Percentiles rank a stretch among this genome's conserved stretches.
phyloP scores from a whole-genome alignment of 2,888 invertebrate genomes.

The Thereva nobilitata region DNA sequence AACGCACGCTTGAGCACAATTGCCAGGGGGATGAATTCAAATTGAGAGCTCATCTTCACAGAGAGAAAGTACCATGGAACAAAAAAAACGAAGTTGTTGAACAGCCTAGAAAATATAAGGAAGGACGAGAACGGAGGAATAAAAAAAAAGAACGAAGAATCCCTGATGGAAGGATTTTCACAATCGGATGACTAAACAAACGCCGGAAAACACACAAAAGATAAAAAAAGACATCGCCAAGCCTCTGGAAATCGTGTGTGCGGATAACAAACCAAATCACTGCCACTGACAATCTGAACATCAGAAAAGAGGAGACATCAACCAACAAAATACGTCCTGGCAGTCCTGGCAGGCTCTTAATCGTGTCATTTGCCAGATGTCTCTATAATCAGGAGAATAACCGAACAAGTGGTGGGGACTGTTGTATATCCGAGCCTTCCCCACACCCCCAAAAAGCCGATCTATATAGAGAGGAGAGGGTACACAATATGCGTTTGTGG shows the following conservation, averaged over 20 bases:
- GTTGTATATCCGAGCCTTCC: too few species aligned
- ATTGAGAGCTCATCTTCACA: slow-evolving; percentile 24
- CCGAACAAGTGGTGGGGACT: slow-evolving; percentile 7
- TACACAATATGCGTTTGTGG: slow-evolving; percentile 15
- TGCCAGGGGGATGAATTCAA: slow-evolving; percentile 23
- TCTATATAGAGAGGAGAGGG: too few species aligned
- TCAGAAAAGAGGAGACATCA: slow-evolving; percentile 37
- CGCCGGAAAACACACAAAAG: slow-evolving; percentile 3
- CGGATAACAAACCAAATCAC: slow-evolving; percentile 40
- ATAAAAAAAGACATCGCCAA: slow-evolving; percentile 32
- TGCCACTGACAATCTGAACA: slow-evolving; percentile 42
- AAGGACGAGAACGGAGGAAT: slow-evolving; percentile 11
- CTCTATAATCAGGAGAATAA: slow-evolving; percentile 23
- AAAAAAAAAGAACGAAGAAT: too few species aligned
- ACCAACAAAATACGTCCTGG: slow-evolving; percentile 35
- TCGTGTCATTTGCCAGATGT: slow-evolving; percentile 42
- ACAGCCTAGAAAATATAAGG: slow-evolving; percentile 13
- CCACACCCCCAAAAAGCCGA: too few species aligned
- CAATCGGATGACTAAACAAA: slow-evolving; percentile 39
- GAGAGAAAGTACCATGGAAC: slow-evolving; percentile 16
- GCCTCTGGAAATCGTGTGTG: slow-evolving; percentile 12
- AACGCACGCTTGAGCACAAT: slow-evolving; percentile 26
- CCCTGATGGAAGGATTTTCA: slow-evolving; percentile 39
- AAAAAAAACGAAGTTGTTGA: neutral
- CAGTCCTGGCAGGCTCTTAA: slow-evolving; percentile 41